A percentile compares a stretch with the other conserved stretches of the same genome.
Conservation (phyloP, 2,113 vertebrate species). For the Catharus bicknelli region DNA sequence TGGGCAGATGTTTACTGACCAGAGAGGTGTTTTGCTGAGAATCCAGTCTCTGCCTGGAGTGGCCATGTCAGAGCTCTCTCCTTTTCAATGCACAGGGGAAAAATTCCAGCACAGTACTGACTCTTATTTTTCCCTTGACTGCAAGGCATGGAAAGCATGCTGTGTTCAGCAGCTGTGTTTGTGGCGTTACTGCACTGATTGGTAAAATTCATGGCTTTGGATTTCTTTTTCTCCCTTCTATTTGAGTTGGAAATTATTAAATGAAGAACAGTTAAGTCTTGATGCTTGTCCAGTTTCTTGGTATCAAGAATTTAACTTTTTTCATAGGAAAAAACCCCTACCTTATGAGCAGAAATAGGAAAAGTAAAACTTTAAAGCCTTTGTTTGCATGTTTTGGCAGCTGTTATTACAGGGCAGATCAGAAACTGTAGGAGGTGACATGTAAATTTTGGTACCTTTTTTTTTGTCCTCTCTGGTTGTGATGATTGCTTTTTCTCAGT, state of each 20-base stretch:
- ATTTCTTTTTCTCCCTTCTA: background rate
- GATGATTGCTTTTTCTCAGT: background rate
- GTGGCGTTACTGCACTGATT: background rate
- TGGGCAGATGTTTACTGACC: background rate
- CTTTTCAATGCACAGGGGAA: background rate
- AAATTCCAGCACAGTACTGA: background rate
- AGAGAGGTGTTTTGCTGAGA: background rate
- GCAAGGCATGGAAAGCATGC: background rate
- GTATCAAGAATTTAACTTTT: background rate
- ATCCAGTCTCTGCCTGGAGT: background rate
- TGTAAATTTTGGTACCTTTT: background rate
- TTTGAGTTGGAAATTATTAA: background rate
- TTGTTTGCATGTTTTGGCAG: background rate
- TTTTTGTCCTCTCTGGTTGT: background rate
- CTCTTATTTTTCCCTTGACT: background rate
- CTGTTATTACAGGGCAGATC: background rate
- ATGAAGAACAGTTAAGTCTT: background rate
- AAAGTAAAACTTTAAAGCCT: background rate
- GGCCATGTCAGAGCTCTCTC: background rate
- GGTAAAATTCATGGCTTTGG: background rate
- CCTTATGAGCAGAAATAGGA: background rate
- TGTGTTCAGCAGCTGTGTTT: background rate
- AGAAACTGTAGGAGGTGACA: background rate
- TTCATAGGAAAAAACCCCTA: accelerated
- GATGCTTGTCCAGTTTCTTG: background rate